phyloP scores from a whole-genome alignment of 2,113 vertebrate genomes.

The Podarcis muralis region DNA sequence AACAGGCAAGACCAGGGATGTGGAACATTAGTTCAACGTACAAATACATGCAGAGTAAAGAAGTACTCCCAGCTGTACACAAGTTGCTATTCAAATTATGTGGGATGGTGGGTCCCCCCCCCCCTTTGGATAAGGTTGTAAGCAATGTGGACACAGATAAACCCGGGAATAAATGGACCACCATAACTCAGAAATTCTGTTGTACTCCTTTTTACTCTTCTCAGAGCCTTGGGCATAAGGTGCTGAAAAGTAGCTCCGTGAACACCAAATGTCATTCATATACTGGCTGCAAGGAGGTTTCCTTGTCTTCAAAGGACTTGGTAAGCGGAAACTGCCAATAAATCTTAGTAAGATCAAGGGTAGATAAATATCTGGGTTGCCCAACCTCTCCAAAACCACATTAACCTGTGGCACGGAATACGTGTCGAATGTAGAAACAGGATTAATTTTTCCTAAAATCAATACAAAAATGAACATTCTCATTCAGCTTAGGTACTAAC shows the following conservation, averaged over 20 bases:
- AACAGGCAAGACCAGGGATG: background rate
- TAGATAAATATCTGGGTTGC: constrained; percentile 24
- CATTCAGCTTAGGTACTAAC: constrained; percentile 40
- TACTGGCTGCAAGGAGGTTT: background rate
- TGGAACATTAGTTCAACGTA: background rate
- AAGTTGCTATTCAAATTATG: background rate
- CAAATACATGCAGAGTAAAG: background rate
- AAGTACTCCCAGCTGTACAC: background rate
- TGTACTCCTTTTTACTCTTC: background rate
- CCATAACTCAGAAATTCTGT: background rate
- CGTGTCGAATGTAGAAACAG: constrained; percentile 16
- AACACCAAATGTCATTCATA: background rate
- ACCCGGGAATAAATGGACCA: background rate
- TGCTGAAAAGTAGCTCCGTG: background rate
- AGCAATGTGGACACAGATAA: background rate
- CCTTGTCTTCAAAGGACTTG: background rate
- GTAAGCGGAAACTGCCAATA: background rate
- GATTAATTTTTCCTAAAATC: constrained; percentile 40
- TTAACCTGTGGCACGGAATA: background rate
- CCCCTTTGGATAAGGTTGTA: background rate
- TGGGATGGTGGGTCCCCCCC: background rate
- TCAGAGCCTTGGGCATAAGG: background rate
- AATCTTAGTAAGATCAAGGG: background rate
- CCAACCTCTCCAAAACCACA: constrained; percentile 5
- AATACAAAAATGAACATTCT: constrained; percentile 23